Conservation (phyloP, 1,140 invertebrate genomes). For the Macrotrachela quadricornifera region DNA sequence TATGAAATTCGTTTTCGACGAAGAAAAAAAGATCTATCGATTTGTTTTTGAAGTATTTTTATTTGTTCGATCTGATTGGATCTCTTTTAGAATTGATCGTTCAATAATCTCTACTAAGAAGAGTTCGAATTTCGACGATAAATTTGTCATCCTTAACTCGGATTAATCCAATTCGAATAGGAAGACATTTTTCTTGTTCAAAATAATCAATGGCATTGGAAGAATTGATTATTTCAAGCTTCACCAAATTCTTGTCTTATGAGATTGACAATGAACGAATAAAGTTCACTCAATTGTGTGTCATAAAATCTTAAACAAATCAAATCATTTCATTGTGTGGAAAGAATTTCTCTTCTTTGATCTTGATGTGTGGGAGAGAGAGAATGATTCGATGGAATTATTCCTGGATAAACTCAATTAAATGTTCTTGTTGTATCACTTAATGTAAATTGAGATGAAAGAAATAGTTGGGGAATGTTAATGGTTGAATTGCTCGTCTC, state of each 20-base stretch:
- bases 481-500: too few species aligned
- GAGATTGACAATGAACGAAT: constrained; percentile 87
- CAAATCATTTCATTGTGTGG: constrained; percentile 55
- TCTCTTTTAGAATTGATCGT: too few species aligned
- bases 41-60: too few species aligned
- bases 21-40: too few species aligned
- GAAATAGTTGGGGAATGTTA: too few species aligned
- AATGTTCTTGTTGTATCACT: too few species aligned
- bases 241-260: constrained; percentile 76
- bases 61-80: too few species aligned
- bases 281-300: constrained; percentile 81
- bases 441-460: too few species aligned
- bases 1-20: too few species aligned
- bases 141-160: not conserved
- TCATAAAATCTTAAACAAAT: constrained; percentile 77
- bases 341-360: constrained; percentile 78
- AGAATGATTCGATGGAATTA: constrained; percentile 11
- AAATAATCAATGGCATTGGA: constrained; percentile 32
- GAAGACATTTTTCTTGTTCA: not conserved
- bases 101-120: too few species aligned
- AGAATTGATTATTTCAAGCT: too few species aligned
- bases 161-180: not conserved
- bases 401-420: constrained; percentile 55
- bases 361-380: constrained; percentile 8
- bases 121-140: not conserved